Evolutionary conservation across 1,140 invertebrate species (phyloP).

Genomic region (Nixonia krombeini): DNA sequence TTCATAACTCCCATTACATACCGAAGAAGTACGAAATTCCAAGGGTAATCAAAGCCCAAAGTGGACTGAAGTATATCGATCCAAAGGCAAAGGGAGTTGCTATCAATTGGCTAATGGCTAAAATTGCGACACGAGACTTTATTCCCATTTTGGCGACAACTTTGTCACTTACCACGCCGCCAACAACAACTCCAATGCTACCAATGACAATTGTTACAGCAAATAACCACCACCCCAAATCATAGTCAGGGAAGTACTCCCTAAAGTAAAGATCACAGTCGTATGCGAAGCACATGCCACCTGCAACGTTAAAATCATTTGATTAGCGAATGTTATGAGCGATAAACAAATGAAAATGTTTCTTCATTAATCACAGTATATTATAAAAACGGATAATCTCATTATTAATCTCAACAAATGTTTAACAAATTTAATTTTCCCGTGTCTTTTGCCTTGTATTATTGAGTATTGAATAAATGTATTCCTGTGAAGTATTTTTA

Average conservation of each 20-base stretch:
- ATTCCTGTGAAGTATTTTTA: too few species aligned
- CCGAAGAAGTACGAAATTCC: constrained; percentile 89
- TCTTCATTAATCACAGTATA: too few species aligned
- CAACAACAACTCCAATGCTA: constrained; percentile 88
- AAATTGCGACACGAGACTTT: constrained; percentile 84
- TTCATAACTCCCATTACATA: too few species aligned
- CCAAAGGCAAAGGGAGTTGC: constrained; percentile 92
- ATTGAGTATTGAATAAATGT: too few species aligned
- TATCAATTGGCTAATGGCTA: constrained; percentile 87
- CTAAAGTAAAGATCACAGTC: constrained; percentile 91
- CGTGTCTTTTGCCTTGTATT: too few species aligned
- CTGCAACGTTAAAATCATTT: constrained; percentile 64
- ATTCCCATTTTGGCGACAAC: constrained; percentile 91
- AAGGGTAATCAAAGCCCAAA: constrained; percentile 88
- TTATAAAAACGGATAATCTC: too few species aligned
- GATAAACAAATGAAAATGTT: too few species aligned
- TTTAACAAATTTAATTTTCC: too few species aligned
- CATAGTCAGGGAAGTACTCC: constrained; percentile 88
- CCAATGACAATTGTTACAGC: constrained; percentile 89
- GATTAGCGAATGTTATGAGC: too few species aligned
- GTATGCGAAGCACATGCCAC: constrained; percentile 91
- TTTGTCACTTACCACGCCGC: constrained; percentile 90
- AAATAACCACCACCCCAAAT: constrained; percentile 90
- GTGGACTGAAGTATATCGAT: constrained; percentile 86
- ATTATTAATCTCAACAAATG: too few species aligned